These are phyloP conservation scores for Spea bombifrons DNA, from an alignment of 2,113 vertebrate species.

Conservation along the genomic window DNA sequence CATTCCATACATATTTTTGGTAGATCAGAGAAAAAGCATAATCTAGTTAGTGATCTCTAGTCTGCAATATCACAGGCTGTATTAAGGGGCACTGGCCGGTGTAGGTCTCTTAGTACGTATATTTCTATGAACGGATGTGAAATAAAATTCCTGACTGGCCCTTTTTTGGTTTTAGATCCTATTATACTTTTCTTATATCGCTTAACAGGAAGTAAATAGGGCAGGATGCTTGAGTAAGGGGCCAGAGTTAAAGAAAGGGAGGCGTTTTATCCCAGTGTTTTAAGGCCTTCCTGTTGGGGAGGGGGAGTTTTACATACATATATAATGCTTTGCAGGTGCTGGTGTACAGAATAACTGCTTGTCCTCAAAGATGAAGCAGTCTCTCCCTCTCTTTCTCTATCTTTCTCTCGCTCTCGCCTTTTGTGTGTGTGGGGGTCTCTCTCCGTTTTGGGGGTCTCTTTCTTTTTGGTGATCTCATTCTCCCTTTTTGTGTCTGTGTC, in stretches of 20 bases:
- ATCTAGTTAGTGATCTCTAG: too few species aligned
- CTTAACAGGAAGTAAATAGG: slow-evolving; percentile 8
- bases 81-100: too few species aligned
- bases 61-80: too few species aligned
- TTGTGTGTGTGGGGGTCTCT: not conserved
- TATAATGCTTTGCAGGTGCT: not conserved
- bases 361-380: not conserved
- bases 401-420: not conserved
- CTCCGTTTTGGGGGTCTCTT: too few species aligned
- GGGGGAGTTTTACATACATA: not conserved
- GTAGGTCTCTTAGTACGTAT: too few species aligned
- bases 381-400: not conserved
- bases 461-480: not conserved
- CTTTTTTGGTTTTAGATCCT: not conserved
- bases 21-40: too few species aligned
- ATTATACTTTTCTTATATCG: not conserved
- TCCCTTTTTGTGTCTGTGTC: not conserved
- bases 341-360: too few species aligned
- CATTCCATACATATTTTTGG: too few species aligned
- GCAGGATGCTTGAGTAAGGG: slow-evolving; percentile 1
- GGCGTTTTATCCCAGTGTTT: not conserved
- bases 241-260: not conserved
- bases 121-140: not conserved
- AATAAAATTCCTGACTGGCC: not conserved
- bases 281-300: not conserved